phyloP scores from a whole-genome alignment of 2,888 invertebrate genomes.

The Mimas tiliae region DNA sequence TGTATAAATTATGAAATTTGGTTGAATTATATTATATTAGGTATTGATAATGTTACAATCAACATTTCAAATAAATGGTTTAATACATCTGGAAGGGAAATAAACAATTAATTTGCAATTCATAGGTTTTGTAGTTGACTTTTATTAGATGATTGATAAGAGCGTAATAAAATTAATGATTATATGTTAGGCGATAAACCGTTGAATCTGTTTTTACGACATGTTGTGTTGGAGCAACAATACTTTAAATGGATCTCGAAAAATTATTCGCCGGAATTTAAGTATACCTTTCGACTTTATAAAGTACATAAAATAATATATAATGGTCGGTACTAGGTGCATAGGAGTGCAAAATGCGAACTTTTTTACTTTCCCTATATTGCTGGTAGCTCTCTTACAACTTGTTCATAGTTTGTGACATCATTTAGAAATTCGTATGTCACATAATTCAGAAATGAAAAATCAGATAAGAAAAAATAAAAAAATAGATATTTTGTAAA shows the following conservation, averaged over 20 bases:
- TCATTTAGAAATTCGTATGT: no score
- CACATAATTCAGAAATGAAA: no score
- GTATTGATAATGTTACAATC: background rate
- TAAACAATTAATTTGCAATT: slow-evolving; percentile 19
- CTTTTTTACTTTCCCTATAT: no score
- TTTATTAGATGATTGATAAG: slow-evolving; percentile 18
- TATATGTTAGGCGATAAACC: slow-evolving; percentile 1
- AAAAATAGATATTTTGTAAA: slow-evolving; percentile 15
- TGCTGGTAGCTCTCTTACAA: no score
- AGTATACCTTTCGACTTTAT: background rate
- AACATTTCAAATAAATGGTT: background rate
- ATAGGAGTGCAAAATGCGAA: no score
- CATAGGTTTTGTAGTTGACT: slow-evolving; percentile 2
- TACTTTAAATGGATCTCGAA: slow-evolving; percentile 18
- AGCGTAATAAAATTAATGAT: slow-evolving; percentile 5
- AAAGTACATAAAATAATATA: no score
- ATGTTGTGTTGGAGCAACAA: background rate
- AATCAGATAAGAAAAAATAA: background rate
- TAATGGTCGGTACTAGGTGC: no score
- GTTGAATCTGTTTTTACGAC: slow-evolving; percentile 11
- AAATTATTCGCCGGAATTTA: background rate
- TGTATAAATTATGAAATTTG: background rate
- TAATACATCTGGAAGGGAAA: background rate
- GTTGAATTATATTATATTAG: background rate
- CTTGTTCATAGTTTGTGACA: no score